Percentiles rank a stretch among this genome's conserved stretches.
These are phyloP conservation scores for Zophobas atratus DNA, from an alignment of 1,140 invertebrate species.

Conservation along the genomic window DNA sequence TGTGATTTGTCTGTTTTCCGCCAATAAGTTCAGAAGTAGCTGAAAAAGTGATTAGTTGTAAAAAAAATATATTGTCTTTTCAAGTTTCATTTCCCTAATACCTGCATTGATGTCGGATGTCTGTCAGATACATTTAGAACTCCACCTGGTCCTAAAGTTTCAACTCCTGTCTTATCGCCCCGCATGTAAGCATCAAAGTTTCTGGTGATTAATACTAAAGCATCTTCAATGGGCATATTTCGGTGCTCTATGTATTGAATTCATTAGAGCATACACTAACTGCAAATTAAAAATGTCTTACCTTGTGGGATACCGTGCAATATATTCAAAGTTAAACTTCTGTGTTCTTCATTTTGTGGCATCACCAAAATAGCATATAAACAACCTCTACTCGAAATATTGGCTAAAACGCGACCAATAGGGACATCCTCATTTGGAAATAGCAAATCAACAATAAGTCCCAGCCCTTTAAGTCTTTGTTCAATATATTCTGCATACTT, in stretches of 20 bases:
- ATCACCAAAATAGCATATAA: slow-evolving; percentile 92
- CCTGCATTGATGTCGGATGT: slow-evolving; percentile 81
- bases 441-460: slow-evolving; percentile 87
- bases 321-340: slow-evolving; percentile 92
- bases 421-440: slow-evolving; percentile 93
- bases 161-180: slow-evolving; percentile 69
- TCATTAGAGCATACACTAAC: slow-evolving; percentile 38
- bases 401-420: slow-evolving; percentile 87
- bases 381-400: slow-evolving; percentile 87
- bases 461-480: slow-evolving; percentile 83
- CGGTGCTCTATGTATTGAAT: slow-evolving; percentile 80
- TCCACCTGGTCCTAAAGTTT: slow-evolving; percentile 56
- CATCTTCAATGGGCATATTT: slow-evolving; percentile 96
- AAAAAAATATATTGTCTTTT: slow-evolving; percentile 4
- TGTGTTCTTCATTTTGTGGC: slow-evolving; percentile 86
- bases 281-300: slow-evolving; percentile 66
- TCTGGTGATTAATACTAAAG: slow-evolving; percentile 82
- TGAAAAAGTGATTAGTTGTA: slow-evolving; percentile 52
- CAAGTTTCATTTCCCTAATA: slow-evolving; percentile 50
- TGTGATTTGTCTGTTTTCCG: slow-evolving; percentile 85
- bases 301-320: slow-evolving; percentile 92
- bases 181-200: slow-evolving; percentile 87
- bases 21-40: slow-evolving; percentile 83
- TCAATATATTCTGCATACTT: slow-evolving; percentile 94
- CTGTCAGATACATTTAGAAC: slow-evolving; percentile 68